These are phyloP conservation scores for Microplitis deprimator DNA, from an alignment of 2,888 invertebrate species.

Conservation along the genomic window DNA sequence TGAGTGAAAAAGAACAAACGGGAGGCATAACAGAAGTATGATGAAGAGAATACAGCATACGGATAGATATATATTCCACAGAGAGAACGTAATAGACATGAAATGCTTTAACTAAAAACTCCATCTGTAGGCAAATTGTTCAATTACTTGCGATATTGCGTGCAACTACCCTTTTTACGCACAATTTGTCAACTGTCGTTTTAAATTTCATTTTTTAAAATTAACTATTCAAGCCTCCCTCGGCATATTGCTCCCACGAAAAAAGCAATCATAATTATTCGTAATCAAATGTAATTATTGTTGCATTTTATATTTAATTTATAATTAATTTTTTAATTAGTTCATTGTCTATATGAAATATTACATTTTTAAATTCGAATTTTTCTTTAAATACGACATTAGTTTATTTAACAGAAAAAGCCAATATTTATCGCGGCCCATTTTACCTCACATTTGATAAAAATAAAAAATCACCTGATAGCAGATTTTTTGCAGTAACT, in stretches of 20 bases:
- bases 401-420: too few relatives aligned
- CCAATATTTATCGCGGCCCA: too few relatives aligned
- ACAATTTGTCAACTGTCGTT: conserved; percentile 1
- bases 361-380: neutral
- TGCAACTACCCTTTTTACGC: conserved; percentile 2
- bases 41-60: conserved; percentile 31
- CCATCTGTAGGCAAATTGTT: conserved; percentile 71
- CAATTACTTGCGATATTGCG: conserved; percentile 65
- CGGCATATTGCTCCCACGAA: neutral
- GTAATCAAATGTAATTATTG: neutral
- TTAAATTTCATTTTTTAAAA: conserved; percentile 9
- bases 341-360: too few relatives aligned
- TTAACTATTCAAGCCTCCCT: neutral
- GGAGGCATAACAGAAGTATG: conserved; percentile 11
- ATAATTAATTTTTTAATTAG: too few relatives aligned
- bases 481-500: too few relatives aligned
- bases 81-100: conserved; percentile 54
- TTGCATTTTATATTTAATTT: neutral
- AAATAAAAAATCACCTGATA: too few relatives aligned
- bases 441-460: too few relatives aligned
- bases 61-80: conserved; percentile 46
- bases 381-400: neutral
- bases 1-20: conserved; percentile 50
- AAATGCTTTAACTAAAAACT: conserved; percentile 68
- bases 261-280: neutral